Conservation (phyloP, 1,140 invertebrate species). For the Protaetia brevitarsis region DNA sequence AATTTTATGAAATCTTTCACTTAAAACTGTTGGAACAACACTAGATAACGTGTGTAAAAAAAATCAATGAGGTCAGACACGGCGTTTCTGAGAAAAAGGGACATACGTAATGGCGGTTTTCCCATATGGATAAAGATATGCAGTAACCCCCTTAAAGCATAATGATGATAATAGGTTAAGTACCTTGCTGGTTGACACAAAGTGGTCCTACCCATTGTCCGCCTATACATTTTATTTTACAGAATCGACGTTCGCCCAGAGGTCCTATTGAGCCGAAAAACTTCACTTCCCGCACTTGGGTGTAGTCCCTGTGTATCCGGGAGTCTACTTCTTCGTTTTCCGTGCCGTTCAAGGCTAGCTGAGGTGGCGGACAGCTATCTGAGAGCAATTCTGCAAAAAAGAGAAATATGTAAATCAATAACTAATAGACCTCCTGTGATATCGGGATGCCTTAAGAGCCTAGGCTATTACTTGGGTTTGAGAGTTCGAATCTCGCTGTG, state of each 20-base stretch:
- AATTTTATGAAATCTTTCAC: no score
- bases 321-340: constrained; percentile 41
- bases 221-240: constrained; percentile 77
- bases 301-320: constrained; percentile 41
- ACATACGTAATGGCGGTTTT: no score
- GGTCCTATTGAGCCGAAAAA: constrained; percentile 69
- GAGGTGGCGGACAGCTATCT: constrained; percentile 43
- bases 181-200: constrained; percentile 55
- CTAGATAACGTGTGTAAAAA: no score
- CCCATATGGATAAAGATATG: no score
- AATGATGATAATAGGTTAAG: neutral
- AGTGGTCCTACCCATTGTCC: constrained; percentile 77
- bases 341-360: constrained; percentile 43
- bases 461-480: no score
- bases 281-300: constrained; percentile 55
- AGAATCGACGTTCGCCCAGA: constrained; percentile 63
- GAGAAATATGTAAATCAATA: neutral
- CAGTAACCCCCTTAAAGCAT: no score
- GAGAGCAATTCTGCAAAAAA: constrained; percentile 38
- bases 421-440: no score
- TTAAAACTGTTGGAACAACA: no score
- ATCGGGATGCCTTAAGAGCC: no score
- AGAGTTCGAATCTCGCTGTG: no score
- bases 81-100: no score
- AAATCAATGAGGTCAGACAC: no score